A percentile compares a stretch with the other conserved stretches of the same genome.
Conservation (phyloP, 2,113 vertebrate species). For the Megatriorchis doriae region DNA sequence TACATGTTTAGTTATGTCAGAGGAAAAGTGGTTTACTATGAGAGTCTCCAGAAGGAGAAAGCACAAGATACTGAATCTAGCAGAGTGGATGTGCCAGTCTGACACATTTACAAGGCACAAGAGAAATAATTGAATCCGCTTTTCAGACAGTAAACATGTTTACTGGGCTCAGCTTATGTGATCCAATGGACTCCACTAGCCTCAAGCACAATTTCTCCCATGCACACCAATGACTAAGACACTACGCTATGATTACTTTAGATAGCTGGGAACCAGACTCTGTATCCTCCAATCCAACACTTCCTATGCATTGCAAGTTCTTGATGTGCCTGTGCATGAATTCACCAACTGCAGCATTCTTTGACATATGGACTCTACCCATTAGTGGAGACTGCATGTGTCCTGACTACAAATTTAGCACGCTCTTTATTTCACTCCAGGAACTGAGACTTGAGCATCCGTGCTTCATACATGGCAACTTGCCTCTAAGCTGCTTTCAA, state of each 20-base stretch:
- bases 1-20: neutral
- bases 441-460: neutral
- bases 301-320: neutral
- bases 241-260: fast-evolving
- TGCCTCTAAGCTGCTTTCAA: neutral
- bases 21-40: neutral
- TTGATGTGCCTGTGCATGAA: neutral
- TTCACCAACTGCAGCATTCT: neutral
- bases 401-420: neutral
- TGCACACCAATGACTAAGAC: neutral
- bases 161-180: neutral
- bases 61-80: neutral
- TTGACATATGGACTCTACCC: neutral
- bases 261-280: neutral
- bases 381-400: neutral
- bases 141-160: neutral
- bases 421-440: neutral
- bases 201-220: neutral
- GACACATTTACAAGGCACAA: neutral
- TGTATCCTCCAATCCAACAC: neutral
- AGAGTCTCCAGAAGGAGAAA: neutral
- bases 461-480: neutral
- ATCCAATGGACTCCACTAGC: neutral
- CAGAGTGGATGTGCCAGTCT: neutral
- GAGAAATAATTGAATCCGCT: neutral